Conservation (phyloP, 2,888 invertebrate species). For the Vanessa cardui region DNA sequence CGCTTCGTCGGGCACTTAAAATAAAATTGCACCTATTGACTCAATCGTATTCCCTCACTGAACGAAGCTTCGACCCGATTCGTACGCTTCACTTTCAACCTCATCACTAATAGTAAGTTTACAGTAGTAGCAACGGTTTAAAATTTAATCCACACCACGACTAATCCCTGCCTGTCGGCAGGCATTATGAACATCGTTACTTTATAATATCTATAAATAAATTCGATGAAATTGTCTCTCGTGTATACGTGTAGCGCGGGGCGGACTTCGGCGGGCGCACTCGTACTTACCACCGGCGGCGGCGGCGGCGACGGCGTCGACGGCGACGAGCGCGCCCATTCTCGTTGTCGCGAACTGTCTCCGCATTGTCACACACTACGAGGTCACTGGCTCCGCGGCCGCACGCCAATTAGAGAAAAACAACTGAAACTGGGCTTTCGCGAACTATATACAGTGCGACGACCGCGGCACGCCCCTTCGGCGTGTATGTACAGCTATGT, state of each 20-base stretch:
- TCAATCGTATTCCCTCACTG: slow-evolving; percentile 75
- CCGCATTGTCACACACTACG: slow-evolving; percentile 57
- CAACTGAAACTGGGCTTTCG: slow-evolving; percentile 40
- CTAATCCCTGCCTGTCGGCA: slow-evolving; percentile 69
- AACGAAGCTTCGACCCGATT: slow-evolving; percentile 77
- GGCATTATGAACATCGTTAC: slow-evolving; percentile 74
- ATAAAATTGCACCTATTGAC: slow-evolving; percentile 81
- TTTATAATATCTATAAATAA: slow-evolving; percentile 82
- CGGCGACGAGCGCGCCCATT: slow-evolving; percentile 52
- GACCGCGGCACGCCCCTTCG: slow-evolving; percentile 49
- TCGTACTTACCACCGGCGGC: slow-evolving; percentile 47
- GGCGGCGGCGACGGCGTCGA: slow-evolving; percentile 46
- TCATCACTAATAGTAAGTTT: slow-evolving; percentile 74
- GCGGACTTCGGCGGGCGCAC: slow-evolving; percentile 16
- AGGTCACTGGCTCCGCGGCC: slow-evolving; percentile 40
- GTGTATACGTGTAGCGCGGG: slow-evolving; percentile 51
- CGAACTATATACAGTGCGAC: slow-evolving; percentile 43
- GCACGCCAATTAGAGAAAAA: slow-evolving; percentile 38
- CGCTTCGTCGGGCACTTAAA: slow-evolving; percentile 65
- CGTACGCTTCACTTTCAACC: slow-evolving; percentile 72
- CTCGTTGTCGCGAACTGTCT: slow-evolving; percentile 66
- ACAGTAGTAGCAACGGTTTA: slow-evolving; percentile 79
- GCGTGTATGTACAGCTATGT: slow-evolving; percentile 47
- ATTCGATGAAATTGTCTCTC: slow-evolving; percentile 82
- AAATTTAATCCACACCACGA: slow-evolving; percentile 77